phyloP scores from a whole-genome alignment of 1,140 invertebrate species.

The Drosophila carrolli region DNA sequence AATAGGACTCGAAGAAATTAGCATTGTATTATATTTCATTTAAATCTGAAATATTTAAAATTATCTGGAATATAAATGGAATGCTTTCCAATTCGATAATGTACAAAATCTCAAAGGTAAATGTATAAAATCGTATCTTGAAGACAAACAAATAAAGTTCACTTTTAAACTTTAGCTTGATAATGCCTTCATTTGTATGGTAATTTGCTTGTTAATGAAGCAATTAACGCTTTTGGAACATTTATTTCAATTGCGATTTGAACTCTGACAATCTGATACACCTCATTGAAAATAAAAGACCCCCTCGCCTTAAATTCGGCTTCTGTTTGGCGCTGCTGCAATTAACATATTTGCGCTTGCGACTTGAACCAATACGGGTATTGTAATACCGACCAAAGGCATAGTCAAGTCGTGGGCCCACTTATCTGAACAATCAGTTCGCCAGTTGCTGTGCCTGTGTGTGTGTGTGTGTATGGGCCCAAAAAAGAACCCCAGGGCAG shows the following conservation, averaged over 20 bases:
- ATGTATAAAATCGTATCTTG: neutral
- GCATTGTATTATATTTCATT: too few relatives aligned
- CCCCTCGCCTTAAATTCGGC: slow-evolving; percentile 7
- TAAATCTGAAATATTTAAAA: too few relatives aligned
- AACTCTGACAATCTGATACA: slow-evolving; percentile 30
- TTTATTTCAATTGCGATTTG: slow-evolving; percentile 51
- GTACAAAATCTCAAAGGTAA: too few relatives aligned
- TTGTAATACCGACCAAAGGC: slow-evolving; percentile 32
- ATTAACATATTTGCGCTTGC: slow-evolving; percentile 58
- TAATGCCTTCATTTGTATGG: slow-evolving; percentile 15
- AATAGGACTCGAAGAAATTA: too few relatives aligned
- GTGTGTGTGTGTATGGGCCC: slow-evolving; percentile 14
- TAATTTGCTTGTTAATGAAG: slow-evolving; percentile 44
- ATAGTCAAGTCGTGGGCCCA: slow-evolving; percentile 48
- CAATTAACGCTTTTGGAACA: slow-evolving; percentile 39
- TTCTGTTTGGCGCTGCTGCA: slow-evolving; percentile 47
- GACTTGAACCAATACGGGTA: slow-evolving; percentile 29
- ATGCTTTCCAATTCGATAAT: too few relatives aligned
- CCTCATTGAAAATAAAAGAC: neutral
- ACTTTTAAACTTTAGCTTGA: neutral
- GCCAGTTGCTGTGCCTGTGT: slow-evolving; percentile 22
- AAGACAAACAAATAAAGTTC: neutral
- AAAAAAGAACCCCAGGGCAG: slow-evolving; percentile 42
- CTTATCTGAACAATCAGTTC: slow-evolving; percentile 54
- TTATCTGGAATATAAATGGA: too few relatives aligned